Evolutionary conservation across 2,797 vertebrate genomes (phyloP), one percentile per base, ranked within the genome.

Genomic region (Columba guinea): DNA sequence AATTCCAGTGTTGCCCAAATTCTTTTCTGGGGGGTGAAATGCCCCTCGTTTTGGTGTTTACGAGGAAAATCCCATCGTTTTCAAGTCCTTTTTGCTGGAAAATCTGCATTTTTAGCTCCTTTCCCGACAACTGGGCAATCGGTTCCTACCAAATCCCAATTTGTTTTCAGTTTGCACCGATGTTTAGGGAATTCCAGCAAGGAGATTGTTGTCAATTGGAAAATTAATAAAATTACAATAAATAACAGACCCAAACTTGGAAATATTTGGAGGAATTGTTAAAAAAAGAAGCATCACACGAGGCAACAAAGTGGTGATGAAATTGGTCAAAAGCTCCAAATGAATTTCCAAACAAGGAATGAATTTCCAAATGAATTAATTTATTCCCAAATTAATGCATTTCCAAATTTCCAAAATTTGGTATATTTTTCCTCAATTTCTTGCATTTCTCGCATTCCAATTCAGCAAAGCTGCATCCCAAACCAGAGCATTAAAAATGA

Each of bases 61-160:
- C 14, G 16, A 89, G 30, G 9, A 68, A 85, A 85, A 62, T 51
- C 34, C 14, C 30, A 8, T 2, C 1, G 14, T 35, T 87, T 62
- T 23, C 44, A 60, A 3, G 22, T 23, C 7, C 5, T 84, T 70
- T n/a, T 21, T 35, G 56, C 17, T 27, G 30, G 27, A 46, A 86
- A 91, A 79, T 4, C 13, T 48, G 7, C 11, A 32, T 58, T 91
- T 80, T 19, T 15, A 3, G 13, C 32, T 64, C 88, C 37, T 1
- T 1, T 5, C 65, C 18, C 26, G 18, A 5, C 32, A 44, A 44
- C 5, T 4, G 3, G 30, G 48, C 53, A 53, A 44, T 15, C 0
- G 0, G 3, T 3, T 86, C 30, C n/a, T 24, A 60, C 14, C 24
- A 87, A 75, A 16, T 11, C 24, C 13, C 0, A 1, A 0, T 35